These are phyloP conservation scores for Apus apus DNA, from an alignment of 2,113 vertebrate genomes.

Conservation along the genomic window DNA sequence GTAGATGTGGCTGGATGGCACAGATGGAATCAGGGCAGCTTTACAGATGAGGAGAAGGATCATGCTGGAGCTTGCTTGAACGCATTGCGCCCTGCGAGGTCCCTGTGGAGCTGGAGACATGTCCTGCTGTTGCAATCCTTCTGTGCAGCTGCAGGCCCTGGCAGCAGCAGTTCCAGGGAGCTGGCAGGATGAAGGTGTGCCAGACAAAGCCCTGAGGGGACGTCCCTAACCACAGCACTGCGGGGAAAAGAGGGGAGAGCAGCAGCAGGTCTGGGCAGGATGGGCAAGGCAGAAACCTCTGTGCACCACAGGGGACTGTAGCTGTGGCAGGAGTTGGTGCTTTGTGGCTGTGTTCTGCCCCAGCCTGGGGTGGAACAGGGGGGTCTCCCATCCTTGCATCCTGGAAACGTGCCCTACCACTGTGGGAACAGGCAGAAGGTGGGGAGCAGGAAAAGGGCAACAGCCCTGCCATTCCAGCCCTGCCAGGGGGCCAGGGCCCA, in stretches of 20 bases:
- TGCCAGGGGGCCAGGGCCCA: not conserved
- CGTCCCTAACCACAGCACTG: not conserved
- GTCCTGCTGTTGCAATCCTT: not conserved
- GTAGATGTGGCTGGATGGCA: not conserved
- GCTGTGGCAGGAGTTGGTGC: not conserved
- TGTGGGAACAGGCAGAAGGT: not conserved
- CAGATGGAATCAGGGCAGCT: not conserved
- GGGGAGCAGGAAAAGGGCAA: not conserved
- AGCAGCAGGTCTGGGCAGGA: not conserved
- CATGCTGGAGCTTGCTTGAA: not conserved
- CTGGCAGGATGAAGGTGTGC: not conserved
- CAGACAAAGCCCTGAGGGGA: not conserved
- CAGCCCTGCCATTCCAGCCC: not conserved
- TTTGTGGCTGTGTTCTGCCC: not conserved
- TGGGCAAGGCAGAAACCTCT: not conserved
- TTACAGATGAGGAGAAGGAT: not conserved
- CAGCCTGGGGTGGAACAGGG: too few relatives aligned
- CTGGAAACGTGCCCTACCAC: not conserved
- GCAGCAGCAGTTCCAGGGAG: not conserved
- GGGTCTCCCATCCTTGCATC: not conserved
- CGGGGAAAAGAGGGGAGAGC: not conserved
- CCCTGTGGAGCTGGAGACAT: rapidly evolving
- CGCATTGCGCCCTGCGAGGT: not conserved
- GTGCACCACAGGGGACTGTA: rapidly evolving
- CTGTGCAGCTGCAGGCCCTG: not conserved